Base-by-base conservation (phyloP, 2,113 vertebrate species). In the Myotis davidii region DNA sequence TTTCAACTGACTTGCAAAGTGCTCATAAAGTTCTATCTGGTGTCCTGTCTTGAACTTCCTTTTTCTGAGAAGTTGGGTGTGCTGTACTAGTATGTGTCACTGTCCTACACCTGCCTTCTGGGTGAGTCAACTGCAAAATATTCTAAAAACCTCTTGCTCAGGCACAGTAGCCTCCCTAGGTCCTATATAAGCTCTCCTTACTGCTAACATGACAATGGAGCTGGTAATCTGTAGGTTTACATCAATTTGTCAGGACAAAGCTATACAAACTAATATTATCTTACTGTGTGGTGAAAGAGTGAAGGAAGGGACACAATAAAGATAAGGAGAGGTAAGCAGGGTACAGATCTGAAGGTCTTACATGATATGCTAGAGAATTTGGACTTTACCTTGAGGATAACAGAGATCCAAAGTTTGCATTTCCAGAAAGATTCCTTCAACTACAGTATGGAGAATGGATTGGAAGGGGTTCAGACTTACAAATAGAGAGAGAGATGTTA, bases 61-160 rank as follows among this genome's bases (percentile, higher is more conserved):
- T 97, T 96, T 97, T 96, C 97, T 95, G 81, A 94, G 93, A 97
- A 96, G 61, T n/a, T 86, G 86, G 59, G 59, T 64, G 61, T 88
- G 61, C 64, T 67, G 4, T 84, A 45, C 45, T 45, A 45, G 45
- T 45, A 84, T 48, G 70, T 86, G 91, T 91, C 91, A 94, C 45
- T 84, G 27, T 42, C 72, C 48, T 90, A 79, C 39, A 93, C 86
- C 37, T 96, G 56, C 29, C 67, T 91, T 89, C 70, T 91, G 64
- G 18, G 86, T 10, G 21, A 94, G 39, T 6, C 73, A 39, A 94
- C 50, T 88, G 94, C 54, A 76, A 92, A 94, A 94, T 61, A 95
- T n/a, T 88, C 86, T 42, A 85, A 78, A 48, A 88, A 95, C 54
- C n/a, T 91, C 59, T 94, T 90, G 34, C 13, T 90, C 45, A 93